Evolutionary conservation across 2,113 vertebrate genomes (phyloP), one percentile per base, ranked within the genome.

Genomic region (Gavialis gangeticus): DNA sequence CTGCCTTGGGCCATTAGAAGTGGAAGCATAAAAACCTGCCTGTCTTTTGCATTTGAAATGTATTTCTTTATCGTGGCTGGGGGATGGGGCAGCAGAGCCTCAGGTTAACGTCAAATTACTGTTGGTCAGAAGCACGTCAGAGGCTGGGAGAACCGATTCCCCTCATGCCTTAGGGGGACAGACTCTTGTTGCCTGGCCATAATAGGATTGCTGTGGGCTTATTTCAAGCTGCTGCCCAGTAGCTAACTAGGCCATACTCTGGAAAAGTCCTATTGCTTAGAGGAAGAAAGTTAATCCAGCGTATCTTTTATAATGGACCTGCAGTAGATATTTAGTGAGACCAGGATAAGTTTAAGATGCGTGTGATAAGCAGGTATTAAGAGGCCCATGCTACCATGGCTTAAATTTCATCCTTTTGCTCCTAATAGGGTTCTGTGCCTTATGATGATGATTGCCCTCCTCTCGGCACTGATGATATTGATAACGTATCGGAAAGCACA

Each of bases 401-500:
- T 82, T 60, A 30, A 37, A 60, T 92, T 19, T 16, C 56, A 11
- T 75, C 71, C 63, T 91, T 76, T 62, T 59, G 3, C 25, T 34
- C 64, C 79, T 46, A 12, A 1, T 2, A 98, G 98, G 89, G 22
- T 14, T 82, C 94, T 77, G 82, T 82, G 1, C 9, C 17, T 7
- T 17, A 28, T 7, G 57, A 89, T 25, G 69, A 46, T 9, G 87
- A 60, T 11, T 89, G 22, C 55, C 96, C 84, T 63, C 78, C 73
- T 57, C 12, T 56, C 0, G n/a, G 80, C 27, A 10, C 62, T 76
- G 80, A 88, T 2, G 95, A 96, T 80, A 8, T 92, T 5, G 98
- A 99, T 28, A 95, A 89, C 17, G 34, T 97, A 19, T 99, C 99
- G 66, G 98, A 98, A 71, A 99, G 98, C 90, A 98, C 98, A 0